Percentiles rank a stretch among this genome's conserved stretches.
phyloP scores from a whole-genome alignment of 1,140 invertebrate species.

The Orchestia grillus region DNA sequence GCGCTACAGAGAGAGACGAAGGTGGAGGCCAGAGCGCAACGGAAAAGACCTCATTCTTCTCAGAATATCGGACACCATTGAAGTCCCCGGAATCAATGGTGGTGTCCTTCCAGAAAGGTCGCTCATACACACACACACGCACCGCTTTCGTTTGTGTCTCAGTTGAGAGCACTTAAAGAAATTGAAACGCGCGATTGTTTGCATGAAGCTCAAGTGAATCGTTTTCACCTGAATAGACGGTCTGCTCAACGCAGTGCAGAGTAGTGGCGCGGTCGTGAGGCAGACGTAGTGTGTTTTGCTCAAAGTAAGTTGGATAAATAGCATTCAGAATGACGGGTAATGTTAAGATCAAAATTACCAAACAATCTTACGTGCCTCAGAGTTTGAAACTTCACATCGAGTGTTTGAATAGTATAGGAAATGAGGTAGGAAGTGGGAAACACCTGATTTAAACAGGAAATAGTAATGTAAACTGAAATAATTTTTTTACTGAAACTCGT shows the following conservation, averaged over 20 bases:
- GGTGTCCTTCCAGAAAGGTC: background rate
- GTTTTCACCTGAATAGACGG: background rate
- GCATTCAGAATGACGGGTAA: no score
- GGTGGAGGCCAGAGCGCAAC: background rate
- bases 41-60: background rate
- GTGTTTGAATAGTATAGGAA: no score
- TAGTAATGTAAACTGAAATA: no score
- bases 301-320: no score
- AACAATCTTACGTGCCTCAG: no score
- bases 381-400: no score
- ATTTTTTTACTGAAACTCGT: no score
- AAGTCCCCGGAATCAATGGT: background rate
- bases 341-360: no score
- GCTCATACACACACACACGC: background rate
- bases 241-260: background rate
- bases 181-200: slow-evolving; percentile 24
- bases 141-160: background rate
- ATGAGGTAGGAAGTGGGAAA: no score
- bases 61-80: background rate
- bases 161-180: slow-evolving; percentile 14
- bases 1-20: background rate
- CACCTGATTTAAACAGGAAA: no score
- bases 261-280: no score
- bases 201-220: slow-evolving; percentile 9
- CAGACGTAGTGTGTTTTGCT: no score